phyloP scores from a whole-genome alignment of 2,113 vertebrate genomes.

The Balaenoptera acutorostrata region DNA sequence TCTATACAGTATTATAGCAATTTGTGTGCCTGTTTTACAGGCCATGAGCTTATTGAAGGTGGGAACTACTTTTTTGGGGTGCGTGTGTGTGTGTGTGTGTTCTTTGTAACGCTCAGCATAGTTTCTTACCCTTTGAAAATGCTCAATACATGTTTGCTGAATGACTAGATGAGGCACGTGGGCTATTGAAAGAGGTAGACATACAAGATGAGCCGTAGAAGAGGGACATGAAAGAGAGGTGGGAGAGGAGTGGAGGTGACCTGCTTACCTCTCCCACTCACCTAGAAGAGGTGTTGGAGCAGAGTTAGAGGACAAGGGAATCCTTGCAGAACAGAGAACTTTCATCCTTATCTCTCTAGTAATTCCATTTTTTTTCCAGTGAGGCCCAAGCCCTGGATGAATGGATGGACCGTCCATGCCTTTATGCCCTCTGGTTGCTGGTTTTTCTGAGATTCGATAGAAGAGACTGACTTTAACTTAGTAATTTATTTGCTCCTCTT shows the following conservation, averaged over 20 bases:
- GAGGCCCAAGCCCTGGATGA: not conserved
- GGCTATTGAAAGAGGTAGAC: not conserved
- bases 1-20: not conserved
- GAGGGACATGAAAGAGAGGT: not conserved
- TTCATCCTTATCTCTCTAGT: not conserved
- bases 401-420: not conserved
- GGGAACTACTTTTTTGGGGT: no score
- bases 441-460: not conserved
- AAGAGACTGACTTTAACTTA: not conserved
- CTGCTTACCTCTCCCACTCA: not conserved
- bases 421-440: not conserved
- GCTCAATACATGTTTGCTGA: not conserved
- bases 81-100: not conserved
- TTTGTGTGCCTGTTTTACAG: accelerated
- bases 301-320: not conserved
- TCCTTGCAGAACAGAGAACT: not conserved
- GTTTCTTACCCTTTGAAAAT: not conserved
- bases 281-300: not conserved
- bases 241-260: not conserved
- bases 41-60: not conserved
- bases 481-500: not conserved
- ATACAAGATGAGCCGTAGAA: not conserved
- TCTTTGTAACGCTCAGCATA: not conserved
- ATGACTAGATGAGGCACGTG: not conserved
- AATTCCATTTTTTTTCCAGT: not conserved